Evolutionary conservation across 2,113 vertebrate genomes (phyloP).

Genomic region (Procavia capensis): DNA sequence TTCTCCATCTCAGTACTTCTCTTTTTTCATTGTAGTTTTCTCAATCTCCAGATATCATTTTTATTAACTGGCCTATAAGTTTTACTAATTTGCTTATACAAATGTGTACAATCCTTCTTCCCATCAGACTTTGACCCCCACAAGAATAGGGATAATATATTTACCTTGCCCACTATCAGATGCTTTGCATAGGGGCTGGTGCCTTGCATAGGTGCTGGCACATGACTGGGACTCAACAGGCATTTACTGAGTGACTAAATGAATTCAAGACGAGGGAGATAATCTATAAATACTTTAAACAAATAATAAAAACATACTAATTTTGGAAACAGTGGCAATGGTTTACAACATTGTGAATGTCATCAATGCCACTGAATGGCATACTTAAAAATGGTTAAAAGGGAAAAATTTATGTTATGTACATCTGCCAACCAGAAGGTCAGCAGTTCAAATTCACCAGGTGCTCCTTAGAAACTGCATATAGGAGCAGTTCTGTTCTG

Average conservation of each 20-base stretch:
- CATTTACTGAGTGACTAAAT: not conserved
- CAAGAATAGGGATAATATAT: not conserved
- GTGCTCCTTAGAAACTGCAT: too few species aligned
- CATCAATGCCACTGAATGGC: not conserved
- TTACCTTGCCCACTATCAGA: not conserved
- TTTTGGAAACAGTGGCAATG: not conserved
- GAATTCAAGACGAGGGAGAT: not conserved
- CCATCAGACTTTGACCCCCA: not conserved
- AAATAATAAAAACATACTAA: not conserved
- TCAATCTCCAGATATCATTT: not conserved
- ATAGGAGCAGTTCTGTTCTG: too few species aligned
- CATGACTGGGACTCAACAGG: not conserved
- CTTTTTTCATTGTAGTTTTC: not conserved
- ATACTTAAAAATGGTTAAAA: not conserved
- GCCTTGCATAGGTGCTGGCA: not conserved
- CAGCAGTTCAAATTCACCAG: too few species aligned
- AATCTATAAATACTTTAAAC: not conserved
- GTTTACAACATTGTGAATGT: not conserved
- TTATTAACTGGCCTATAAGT: not conserved
- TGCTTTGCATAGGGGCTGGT: too few species aligned
- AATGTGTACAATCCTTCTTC: not conserved
- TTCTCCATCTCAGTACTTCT: not conserved
- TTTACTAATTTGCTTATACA: not conserved
- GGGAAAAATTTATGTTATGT: not conserved
- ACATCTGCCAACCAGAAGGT: too few species aligned